Evolutionary conservation across 2,113 vertebrate genomes (phyloP).

Genomic region (Ochotona princeps): DNA sequence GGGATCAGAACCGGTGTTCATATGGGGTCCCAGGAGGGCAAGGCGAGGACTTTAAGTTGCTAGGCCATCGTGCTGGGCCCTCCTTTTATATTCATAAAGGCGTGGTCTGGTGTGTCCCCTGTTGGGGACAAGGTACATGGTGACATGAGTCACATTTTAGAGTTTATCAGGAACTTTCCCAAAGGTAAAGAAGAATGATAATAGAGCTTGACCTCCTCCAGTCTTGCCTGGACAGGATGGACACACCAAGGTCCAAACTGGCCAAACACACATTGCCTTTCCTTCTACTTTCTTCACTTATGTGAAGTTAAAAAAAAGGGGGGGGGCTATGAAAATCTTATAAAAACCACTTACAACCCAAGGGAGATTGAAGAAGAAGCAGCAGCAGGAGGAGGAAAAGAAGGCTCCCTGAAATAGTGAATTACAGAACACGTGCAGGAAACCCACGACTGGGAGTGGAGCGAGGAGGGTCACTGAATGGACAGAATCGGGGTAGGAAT

Average conservation of each 20-base stretch:
- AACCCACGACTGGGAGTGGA: too few relatives aligned
- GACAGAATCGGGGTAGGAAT: background rate
- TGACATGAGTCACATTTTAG: background rate
- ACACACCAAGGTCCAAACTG: background rate
- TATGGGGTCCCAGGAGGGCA: too few relatives aligned
- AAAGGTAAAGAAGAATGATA: background rate
- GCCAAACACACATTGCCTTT: background rate
- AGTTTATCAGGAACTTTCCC: background rate
- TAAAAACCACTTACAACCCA: background rate
- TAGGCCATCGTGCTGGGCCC: too few relatives aligned
- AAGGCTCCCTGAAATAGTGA: background rate
- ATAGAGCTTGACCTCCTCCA: background rate
- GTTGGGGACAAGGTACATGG: background rate
- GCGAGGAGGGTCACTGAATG: too few relatives aligned
- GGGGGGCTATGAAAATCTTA: background rate
- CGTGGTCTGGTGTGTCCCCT: background rate
- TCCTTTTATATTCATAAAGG: too few relatives aligned
- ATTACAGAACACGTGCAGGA: background rate
- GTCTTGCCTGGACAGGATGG: background rate
- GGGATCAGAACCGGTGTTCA: too few relatives aligned
- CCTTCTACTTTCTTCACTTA: background rate
- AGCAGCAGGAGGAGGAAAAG: too few relatives aligned
- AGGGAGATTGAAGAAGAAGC: background rate
- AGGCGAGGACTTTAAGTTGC: too few relatives aligned
- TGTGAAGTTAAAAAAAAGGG: constrained; percentile 19